A percentile compares a stretch with the other conserved stretches of the same genome.
These are phyloP conservation scores for Anolis apletophallus DNA, from an alignment of 2,797 vertebrate genomes.

Conservation along the genomic window DNA sequence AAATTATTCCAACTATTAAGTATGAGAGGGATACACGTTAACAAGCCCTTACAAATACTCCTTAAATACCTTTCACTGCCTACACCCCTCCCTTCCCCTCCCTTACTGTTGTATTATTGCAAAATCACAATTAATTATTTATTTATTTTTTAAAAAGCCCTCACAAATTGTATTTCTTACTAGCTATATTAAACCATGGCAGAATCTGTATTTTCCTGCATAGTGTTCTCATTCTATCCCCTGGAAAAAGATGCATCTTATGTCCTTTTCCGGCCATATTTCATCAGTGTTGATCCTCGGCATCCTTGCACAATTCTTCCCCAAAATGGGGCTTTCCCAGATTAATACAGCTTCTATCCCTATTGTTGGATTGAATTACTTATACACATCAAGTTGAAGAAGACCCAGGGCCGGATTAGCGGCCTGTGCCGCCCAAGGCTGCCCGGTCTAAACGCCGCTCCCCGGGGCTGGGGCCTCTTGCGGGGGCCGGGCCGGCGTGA, in stretches of 20 bases:
- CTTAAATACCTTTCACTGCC: too few species aligned
- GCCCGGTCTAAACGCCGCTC: too few species aligned
- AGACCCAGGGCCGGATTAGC: too few species aligned
- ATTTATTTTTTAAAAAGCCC: too few species aligned
- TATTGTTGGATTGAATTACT: not conserved
- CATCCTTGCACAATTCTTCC: not conserved
- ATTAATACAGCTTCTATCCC: not conserved
- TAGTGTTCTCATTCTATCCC: not conserved
- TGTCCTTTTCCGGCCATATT: not conserved
- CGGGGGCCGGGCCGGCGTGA: too few species aligned
- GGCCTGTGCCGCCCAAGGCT: too few species aligned
- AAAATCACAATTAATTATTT: too few species aligned
- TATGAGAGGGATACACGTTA: not conserved
- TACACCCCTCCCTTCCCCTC: too few species aligned
- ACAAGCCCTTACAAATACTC: not conserved
- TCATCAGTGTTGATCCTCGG: rapidly evolving
- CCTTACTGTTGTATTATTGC: too few species aligned
- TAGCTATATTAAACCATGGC: not conserved
- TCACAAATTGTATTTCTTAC: not conserved
- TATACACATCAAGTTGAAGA: not conserved
- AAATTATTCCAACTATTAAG: not conserved
- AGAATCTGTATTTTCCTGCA: slow-evolving; percentile 10
- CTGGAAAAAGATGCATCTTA: slow-evolving; percentile 14
- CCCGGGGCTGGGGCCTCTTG: too few species aligned
- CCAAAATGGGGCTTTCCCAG: not conserved